Evolutionary conservation across 2,888 invertebrate genomes (phyloP).

Genomic region (Heliconius aoede): DNA sequence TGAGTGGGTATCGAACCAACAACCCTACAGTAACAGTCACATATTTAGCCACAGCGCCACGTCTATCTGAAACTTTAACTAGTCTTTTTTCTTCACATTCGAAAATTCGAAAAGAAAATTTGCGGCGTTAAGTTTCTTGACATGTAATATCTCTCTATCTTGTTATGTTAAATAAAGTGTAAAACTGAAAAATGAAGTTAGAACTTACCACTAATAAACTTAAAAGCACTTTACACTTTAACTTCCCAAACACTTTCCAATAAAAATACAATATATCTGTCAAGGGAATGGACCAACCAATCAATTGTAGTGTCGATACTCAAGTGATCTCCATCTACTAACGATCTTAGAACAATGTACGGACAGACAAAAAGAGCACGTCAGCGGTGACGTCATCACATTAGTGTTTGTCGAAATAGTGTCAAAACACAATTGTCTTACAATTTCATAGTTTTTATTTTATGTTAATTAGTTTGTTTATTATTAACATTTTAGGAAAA

Average conservation of each 20-base stretch:
- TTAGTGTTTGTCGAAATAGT: conserved; percentile 35
- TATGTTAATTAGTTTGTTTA: conserved; percentile 13
- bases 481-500: not conserved
- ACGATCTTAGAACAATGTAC: conserved; percentile 32
- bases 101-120: not conserved
- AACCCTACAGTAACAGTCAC: no score
- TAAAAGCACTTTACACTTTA: not conserved
- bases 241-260: not conserved
- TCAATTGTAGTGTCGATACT: conserved; percentile 15
- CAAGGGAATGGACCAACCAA: not conserved
- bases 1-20: no score
- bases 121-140: not conserved
- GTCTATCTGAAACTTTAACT: no score
- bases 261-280: not conserved
- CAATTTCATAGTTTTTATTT: not conserved
- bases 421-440: conserved; percentile 26
- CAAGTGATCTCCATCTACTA: conserved; percentile 31
- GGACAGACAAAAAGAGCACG: conserved; percentile 40
- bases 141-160: no score
- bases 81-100: no score
- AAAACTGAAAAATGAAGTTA: not conserved
- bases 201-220: not conserved
- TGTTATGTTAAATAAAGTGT: no score
- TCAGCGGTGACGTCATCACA: conserved; percentile 32
- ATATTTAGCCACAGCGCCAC: no score